Conservation (phyloP, 1,140 invertebrate genomes). For the Meloidogyne floridensis region DNA sequence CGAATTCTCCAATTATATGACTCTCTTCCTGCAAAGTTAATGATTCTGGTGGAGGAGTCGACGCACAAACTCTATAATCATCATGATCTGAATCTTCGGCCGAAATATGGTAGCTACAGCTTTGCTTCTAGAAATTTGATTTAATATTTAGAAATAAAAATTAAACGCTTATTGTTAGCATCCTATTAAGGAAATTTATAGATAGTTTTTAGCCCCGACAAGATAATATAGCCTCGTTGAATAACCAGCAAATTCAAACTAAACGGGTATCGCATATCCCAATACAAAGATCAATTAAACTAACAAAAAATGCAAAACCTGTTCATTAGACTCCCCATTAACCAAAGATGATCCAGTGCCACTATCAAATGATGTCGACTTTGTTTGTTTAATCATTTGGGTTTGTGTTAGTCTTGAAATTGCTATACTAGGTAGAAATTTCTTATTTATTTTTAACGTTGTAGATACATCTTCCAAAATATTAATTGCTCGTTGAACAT, state of each 20-base stretch:
- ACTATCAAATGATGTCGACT: slow-evolving; percentile 10
- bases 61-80: neutral
- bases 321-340: neutral
- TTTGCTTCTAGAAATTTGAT: neutral
- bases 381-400: neutral
- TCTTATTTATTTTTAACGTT: neutral
- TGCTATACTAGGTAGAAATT: neutral
- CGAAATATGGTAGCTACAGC: neutral
- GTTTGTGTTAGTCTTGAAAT: neutral
- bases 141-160: neutral
- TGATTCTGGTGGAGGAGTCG: neutral
- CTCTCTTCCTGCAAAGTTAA: neutral
- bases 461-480: neutral
- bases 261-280: no score
- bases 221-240: no score
- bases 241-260: no score
- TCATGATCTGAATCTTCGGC: neutral
- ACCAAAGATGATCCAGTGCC: neutral
- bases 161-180: no score
- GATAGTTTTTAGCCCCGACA: no score
- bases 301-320: neutral
- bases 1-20: slow-evolving; percentile 17
- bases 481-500: slow-evolving; percentile 5
- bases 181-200: no score
- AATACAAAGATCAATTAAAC: no score